These are phyloP conservation scores for Zosterops pallidus DNA, from an alignment of 2,113 vertebrate species.

Conservation along the genomic window DNA sequence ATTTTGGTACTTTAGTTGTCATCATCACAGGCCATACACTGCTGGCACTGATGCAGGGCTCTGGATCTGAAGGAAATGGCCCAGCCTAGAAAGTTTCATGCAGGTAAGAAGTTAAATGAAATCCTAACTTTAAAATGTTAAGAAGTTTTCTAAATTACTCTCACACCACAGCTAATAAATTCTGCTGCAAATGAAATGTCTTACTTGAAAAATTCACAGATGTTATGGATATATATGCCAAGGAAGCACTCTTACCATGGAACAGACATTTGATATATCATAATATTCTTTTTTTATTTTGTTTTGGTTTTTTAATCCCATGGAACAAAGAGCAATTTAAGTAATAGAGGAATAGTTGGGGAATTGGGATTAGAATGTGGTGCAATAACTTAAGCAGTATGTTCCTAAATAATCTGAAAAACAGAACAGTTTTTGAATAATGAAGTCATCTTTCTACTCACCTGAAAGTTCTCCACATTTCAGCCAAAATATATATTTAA, in stretches of 20 bases:
- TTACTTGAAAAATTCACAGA: neutral
- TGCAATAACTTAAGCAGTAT: neutral
- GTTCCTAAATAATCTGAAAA: neutral
- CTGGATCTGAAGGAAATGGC: neutral
- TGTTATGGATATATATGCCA: neutral
- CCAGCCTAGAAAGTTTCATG: neutral
- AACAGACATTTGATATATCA: neutral
- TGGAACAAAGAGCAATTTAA: neutral
- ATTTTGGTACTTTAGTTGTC: neutral
- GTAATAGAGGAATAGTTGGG: neutral
- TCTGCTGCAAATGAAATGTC: neutral
- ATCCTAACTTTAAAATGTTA: neutral
- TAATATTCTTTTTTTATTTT: neutral
- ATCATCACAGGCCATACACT: neutral
- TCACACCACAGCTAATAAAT: neutral
- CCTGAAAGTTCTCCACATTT: neutral
- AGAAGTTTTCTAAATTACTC: neutral
- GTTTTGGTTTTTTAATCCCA: neutral
- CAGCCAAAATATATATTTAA: neutral
- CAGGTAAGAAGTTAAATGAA: neutral
- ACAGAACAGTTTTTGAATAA: neutral
- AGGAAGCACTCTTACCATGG: neutral
- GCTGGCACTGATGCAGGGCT: neutral
- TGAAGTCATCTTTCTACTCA: neutral
- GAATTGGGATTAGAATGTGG: neutral